Base-by-base conservation (phyloP, 2,888 invertebrate species). In the Pseudococcus viburni region DNA sequence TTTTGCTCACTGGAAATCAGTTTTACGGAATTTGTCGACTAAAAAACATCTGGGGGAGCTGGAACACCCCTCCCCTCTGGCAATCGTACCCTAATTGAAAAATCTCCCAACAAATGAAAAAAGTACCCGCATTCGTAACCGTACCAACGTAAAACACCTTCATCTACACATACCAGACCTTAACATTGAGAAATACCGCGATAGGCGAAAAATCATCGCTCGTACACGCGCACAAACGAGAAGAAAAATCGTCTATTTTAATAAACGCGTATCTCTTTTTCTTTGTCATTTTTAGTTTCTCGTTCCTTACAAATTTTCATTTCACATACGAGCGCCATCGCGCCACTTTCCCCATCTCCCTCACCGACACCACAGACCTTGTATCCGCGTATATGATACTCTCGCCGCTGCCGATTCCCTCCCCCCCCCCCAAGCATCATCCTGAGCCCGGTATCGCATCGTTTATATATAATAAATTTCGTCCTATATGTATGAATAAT, bases 191-290 rank as follows among this genome's bases (percentile, higher is more conserved):
- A 33, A 33, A 33, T 33, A 33, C 3, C 26, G 26, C 26, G 3
- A 33, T 33, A n/a, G n/a, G n/a, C 80, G 80, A 42, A n/a, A 42
- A 39, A 80, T 19, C 80, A 42, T 80, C 80, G 59, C 39, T 11
- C 80, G 77, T 26, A 22, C 8, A 42, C 39, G 73, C 22, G 33
- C 22, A 26, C 26, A 33, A 55, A 0, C 77, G 77, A 19, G 22
- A 6, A 73, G 33, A 33, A 22, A 73, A 73, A 73, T 73, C 68
- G 68, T 73, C 33, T n/a, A 80, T 80, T 80, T 80, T 80, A 80
- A 80, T 80, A 80, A 80, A 80, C 80, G 80, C 80, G 46, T 19
- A 80, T 80, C 80, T 80, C 73, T 73, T 73, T 80, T 80, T 80
- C 80, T 42, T 39, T 80, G 80, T 80, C 80, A 80, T 42, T 80